A percentile compares a stretch with the other conserved stretches of the same genome.
phyloP scores from a whole-genome alignment of 92 coral and sea anemone species.

The Meandrina meandrites region DNA sequence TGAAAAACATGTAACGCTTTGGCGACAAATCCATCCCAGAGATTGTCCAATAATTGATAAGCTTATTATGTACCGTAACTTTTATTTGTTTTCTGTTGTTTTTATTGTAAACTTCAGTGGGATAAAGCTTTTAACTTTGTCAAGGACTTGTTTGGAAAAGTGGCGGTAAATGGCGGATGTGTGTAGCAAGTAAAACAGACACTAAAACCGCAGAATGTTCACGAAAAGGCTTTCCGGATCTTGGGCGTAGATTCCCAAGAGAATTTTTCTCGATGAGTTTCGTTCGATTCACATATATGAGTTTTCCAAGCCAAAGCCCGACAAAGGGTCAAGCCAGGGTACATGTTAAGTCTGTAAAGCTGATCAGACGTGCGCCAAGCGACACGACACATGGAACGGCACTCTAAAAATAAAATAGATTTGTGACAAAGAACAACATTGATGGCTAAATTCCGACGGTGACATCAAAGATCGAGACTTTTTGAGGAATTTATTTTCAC shows the following conservation, averaged over 20 bases:
- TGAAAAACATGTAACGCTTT: neutral
- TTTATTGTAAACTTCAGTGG: neutral
- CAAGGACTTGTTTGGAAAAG: neutral
- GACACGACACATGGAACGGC: neutral
- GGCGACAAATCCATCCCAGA: neutral
- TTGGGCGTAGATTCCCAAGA: neutral
- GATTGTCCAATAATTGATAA: neutral
- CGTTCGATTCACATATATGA: neutral
- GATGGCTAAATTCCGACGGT: neutral
- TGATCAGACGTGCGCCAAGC: neutral
- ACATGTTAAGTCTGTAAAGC: too few species aligned
- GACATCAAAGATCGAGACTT: neutral
- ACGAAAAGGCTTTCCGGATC: neutral
- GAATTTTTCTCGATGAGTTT: neutral
- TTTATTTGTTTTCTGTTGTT: neutral
- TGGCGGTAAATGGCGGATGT: neutral
- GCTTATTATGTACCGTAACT: constrained; percentile 4
- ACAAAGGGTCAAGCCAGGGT: neutral
- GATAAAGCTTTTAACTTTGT: neutral
- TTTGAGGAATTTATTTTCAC: neutral
- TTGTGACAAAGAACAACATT: too few species aligned
- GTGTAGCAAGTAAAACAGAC: neutral
- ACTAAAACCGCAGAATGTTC: neutral
- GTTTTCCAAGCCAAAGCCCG: neutral
- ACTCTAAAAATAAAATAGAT: neutral